Conservation (phyloP, 2,113 vertebrate species). For the Drymodes brunneopygia region DNA sequence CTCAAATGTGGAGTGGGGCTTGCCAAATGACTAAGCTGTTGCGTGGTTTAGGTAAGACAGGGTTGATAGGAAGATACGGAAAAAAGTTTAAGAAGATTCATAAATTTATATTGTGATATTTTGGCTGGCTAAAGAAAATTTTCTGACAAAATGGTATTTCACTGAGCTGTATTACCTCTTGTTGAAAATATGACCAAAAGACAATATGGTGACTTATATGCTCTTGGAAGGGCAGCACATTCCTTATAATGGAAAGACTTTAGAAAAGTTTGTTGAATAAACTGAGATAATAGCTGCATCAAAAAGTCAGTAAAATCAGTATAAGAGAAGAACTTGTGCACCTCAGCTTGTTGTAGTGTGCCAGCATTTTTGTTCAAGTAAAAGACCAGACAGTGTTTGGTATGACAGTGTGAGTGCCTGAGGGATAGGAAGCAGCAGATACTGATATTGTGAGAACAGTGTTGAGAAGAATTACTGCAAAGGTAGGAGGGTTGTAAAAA, state of each 20-base stretch:
- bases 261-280: background rate
- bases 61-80: background rate
- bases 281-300: background rate
- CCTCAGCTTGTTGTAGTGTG: background rate
- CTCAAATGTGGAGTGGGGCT: background rate
- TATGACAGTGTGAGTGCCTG: background rate
- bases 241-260: background rate
- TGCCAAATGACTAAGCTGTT: background rate
- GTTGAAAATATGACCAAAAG: background rate
- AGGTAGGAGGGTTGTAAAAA: background rate
- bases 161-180: background rate
- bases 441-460: background rate
- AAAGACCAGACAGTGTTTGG: background rate
- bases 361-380: background rate
- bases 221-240: background rate
- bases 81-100: background rate
- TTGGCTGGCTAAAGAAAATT: background rate
- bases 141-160: background rate
- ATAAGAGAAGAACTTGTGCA: background rate
- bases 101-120: background rate
- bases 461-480: background rate
- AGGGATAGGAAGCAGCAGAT: background rate
- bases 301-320: background rate
- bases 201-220: background rate
- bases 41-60: background rate